Evolutionary conservation across 2,888 invertebrate species (phyloP).

Genomic region (Lacanobia oleracea): DNA sequence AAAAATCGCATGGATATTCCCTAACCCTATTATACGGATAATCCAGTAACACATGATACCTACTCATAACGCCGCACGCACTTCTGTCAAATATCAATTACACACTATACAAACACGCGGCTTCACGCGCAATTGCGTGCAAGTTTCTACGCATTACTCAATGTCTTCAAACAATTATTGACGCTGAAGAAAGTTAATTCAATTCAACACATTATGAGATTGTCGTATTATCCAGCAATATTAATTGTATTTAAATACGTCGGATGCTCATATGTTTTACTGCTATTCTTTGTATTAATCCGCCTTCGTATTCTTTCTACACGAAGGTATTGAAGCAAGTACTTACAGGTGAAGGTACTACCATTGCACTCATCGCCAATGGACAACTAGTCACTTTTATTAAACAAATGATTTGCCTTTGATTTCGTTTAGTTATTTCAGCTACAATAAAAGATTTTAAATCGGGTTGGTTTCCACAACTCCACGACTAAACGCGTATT

Average conservation of each 20-base stretch:
- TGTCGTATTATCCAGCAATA: not conserved
- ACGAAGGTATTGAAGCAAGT: no score
- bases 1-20: no score
- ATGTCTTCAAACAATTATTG: constrained; percentile 10
- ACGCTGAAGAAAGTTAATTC: constrained; percentile 33
- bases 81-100: constrained; percentile 37
- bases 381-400: no score
- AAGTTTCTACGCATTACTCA: constrained; percentile 52
- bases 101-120: not conserved
- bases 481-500: no score
- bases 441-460: no score
- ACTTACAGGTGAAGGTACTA: no score
- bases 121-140: constrained; percentile 37
- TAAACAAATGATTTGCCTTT: no score
- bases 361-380: no score
- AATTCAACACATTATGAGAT: constrained; percentile 8
- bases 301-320: no score
- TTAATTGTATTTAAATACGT: not conserved
- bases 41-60: not conserved
- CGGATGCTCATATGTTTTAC: not conserved
- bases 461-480: no score
- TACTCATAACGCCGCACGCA: not conserved
- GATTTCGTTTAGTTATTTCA: no score
- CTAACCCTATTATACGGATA: not conserved
- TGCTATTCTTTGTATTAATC: no score